Conservation (phyloP, 2,797 vertebrate genomes). For the Anableps anableps region DNA sequence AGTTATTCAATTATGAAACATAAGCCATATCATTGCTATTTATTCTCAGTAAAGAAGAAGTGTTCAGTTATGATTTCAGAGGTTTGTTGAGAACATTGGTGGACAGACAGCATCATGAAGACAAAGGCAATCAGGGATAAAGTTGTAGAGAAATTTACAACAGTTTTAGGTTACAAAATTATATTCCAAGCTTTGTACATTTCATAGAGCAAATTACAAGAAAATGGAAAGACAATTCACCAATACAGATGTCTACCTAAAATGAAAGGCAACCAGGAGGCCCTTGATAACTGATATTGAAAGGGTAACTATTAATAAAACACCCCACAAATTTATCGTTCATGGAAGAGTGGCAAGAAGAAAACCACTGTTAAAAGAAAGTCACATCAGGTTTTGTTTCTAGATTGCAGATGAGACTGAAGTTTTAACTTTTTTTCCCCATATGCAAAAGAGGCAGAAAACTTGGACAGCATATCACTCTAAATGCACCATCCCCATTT, state of each 20-base stretch:
- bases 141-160: background rate
- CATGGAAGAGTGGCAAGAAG: background rate
- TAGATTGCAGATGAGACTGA: background rate
- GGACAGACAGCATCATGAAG: background rate
- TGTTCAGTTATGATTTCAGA: no score
- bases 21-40: no score
- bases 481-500: background rate
- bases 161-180: background rate
- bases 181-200: background rate
- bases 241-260: no score
- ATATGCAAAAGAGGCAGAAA: background rate
- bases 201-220: background rate
- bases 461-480: background rate
- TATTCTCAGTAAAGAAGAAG: no score
- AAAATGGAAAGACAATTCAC: no score
- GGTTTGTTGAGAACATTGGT: no score
- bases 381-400: background rate
- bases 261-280: no score
- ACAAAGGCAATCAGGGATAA: background rate
- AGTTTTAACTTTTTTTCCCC: background rate
- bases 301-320: no score
- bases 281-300: no score
- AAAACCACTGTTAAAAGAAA: background rate
- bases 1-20: background rate
- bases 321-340: background rate